Base-by-base conservation (phyloP, 2,888 invertebrate genomes). In the Apoderus coryli region DNA sequence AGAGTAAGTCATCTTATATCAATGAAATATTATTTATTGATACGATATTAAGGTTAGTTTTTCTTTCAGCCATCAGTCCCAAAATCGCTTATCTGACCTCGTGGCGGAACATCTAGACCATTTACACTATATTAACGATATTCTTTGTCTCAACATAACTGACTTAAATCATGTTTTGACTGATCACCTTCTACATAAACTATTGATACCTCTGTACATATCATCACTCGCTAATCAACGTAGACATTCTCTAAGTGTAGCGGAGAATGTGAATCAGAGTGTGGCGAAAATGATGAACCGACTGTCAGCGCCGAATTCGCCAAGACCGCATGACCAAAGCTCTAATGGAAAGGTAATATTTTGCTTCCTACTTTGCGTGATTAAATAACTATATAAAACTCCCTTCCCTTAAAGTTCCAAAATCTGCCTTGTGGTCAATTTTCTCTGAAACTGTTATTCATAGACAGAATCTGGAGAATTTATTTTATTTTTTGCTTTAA, bases 31-130 rank as follows among this genome's bases (percentile, higher is more conserved):
- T 10, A 24, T 24, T 6, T 10, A 6, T 10, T n/a, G 6, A 10
- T 10, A 13, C 10, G 4, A n/a, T 31, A 14, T 10, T 31, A 13
- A n/a, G 6, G 13, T 25, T 30, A 16, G 14, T 28, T 23, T 10
- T 22, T 26, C 3, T 67, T 65, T 40, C 61, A 90, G 90, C 57
- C 88, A 90, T 53, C 81, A 85, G 61, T 86, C 86, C 11, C 79
- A 88, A 52, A 82, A 84, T 47, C 75, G 86, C 47, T 65, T 98
- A 27, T 77, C 90, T 7, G 93, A 93, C 59, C 61, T 96, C 39
- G 92, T 96, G 2, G 95, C 93, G 0, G 95, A 95, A 59, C 95
- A 96, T 57, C 63, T 96, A 41, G 96, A 98, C 59, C 92, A 96
- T 56, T 67, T 96, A 9, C 95, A 96, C 60, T 96, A 96, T 56